Evolutionary conservation across 2,113 vertebrate genomes (phyloP), one percentile per base, ranked within the genome.

Genomic region (Scatophagus argus): DNA sequence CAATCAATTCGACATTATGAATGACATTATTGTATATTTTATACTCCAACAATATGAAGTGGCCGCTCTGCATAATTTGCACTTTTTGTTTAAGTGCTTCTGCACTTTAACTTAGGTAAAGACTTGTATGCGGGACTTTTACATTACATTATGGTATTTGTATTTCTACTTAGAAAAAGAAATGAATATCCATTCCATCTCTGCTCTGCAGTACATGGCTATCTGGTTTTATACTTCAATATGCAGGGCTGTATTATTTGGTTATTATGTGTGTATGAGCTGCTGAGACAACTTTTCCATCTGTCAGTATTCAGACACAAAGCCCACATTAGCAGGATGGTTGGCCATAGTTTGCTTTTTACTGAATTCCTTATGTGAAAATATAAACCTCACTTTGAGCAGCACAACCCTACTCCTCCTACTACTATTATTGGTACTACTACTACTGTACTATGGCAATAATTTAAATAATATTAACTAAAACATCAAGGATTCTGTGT

Each of bases 301-400:
- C 39, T 29, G 36, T 38, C 31, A 21, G 58, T 56, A 16, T 36
- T 52, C 23, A 72, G 32, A 59, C 6, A 41, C 51, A 58, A 41
- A 65, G 55, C 61, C 34, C 41, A 71, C 39, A 44, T 56, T 1
- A 59, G 17, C 25, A 32, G 54, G 11, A 46, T 58, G 27, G 43
- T 21, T 2, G 10, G 21, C 47, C 21, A 56, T 21, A 31, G 23
- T 68, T 72, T 70, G 49, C 32, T 64, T 80, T 47, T 59, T 13
- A 51, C 19, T 38, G 12, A 5, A 12, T 62, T 62, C 52, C 29
- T 49, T 54, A 23, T 46, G n/a, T 47, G 32, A 64, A 65, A 80
- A 51, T 44, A 31, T 25, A 39, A 67, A 62, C 41, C 32, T 55
- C 16, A n/a, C 0, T 52, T 39, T 21, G 29, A 77, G 59, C 8